phyloP scores from a whole-genome alignment of 2,888 invertebrate species.

The Monochamus alternatus region DNA sequence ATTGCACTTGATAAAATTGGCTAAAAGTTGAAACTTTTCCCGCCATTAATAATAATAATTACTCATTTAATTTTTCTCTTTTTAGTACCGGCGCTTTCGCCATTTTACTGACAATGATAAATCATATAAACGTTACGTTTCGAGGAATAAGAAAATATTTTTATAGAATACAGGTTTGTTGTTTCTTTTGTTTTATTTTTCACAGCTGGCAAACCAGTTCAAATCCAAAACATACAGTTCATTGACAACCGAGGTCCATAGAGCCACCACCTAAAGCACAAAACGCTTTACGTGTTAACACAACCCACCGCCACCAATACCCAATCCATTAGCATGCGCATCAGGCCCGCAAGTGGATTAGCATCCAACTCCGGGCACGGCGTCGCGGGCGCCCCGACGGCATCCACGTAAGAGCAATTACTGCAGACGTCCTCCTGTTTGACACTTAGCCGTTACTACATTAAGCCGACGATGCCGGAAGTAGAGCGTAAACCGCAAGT shows the following conservation, averaged over 20 bases:
- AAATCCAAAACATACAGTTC: slow-evolving; percentile 44
- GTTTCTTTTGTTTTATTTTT: no score
- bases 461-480: slow-evolving; percentile 33
- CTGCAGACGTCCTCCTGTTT: slow-evolving; percentile 42
- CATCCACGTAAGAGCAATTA: slow-evolving; percentile 36
- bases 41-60: no score
- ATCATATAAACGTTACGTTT: no score
- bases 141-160: no score
- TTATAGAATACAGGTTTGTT: no score
- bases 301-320: slow-evolving; percentile 68
- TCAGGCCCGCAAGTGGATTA: slow-evolving; percentile 63
- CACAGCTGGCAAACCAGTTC: not conserved
- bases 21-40: no score
- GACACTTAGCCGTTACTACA: slow-evolving; percentile 39
- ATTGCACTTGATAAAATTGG: no score
- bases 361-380: slow-evolving; percentile 55
- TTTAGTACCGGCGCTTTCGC: no score
- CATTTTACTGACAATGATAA: no score
- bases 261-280: slow-evolving; percentile 63
- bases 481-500: slow-evolving; percentile 41
- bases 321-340: slow-evolving; percentile 64
- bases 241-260: slow-evolving; percentile 61
- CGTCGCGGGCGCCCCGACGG: not conserved
- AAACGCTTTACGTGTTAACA: slow-evolving; percentile 68
- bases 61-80: no score